These are phyloP conservation scores for Caenorhabditis sp. DNA, from an alignment of 2,888 invertebrate species.

Conservation along the genomic window DNA sequence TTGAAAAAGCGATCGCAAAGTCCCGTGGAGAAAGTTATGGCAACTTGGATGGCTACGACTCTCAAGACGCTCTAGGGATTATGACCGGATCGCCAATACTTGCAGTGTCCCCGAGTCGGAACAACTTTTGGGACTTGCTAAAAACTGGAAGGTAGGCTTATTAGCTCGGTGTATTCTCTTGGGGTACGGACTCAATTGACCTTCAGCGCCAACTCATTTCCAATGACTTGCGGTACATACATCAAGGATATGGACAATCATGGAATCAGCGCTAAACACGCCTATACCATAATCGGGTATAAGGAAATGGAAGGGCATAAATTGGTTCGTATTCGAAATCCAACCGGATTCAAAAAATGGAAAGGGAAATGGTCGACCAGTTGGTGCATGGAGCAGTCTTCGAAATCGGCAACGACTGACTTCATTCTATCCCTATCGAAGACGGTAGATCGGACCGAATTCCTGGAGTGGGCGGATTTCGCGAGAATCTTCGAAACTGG, in stretches of 20 bases:
- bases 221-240: neutral
- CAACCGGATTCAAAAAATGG: neutral
- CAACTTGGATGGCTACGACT: neutral
- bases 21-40: neutral
- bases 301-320: neutral
- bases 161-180: no score
- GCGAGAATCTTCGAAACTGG: neutral
- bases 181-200: no score
- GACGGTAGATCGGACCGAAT: neutral
- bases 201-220: neutral
- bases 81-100: slow-evolving; percentile 2
- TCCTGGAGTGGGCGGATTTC: neutral
- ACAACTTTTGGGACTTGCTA: neutral
- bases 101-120: no score
- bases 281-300: neutral
- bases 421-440: neutral
- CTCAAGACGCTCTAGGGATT: neutral
- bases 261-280: neutral
- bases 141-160: neutral
- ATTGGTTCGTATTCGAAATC: neutral
- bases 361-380: neutral
- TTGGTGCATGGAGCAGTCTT: neutral
- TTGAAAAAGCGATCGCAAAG: slow-evolving; percentile 12
- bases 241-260: neutral
- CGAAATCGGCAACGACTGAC: no score